A percentile compares a stretch with the other conserved stretches of the same genome.
These are phyloP conservation scores for Ligdia adustata DNA, from an alignment of 2,888 invertebrate species.

Conservation along the genomic window DNA sequence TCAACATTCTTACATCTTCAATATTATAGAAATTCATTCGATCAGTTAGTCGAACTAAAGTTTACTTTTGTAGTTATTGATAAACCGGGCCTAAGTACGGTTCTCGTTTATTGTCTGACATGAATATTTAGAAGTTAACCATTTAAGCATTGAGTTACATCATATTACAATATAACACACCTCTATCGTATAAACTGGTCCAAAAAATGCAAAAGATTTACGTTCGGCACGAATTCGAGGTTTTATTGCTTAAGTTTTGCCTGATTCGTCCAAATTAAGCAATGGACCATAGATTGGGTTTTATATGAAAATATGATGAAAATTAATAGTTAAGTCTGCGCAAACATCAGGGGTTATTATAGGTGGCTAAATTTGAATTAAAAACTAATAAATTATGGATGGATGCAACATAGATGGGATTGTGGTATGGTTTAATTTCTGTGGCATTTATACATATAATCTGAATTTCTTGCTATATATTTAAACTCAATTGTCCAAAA, in stretches of 20 bases:
- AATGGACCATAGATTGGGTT: constrained; percentile 12
- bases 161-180: constrained; percentile 26
- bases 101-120: constrained; percentile 13
- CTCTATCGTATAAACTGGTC: constrained; percentile 27
- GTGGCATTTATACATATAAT: too few relatives aligned
- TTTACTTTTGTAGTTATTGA: neutral
- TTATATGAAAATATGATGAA: constrained; percentile 7
- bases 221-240: constrained; percentile 18
- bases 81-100: constrained; percentile 1
- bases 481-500: too few relatives aligned
- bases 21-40: too few relatives aligned
- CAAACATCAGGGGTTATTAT: neutral
- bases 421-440: too few relatives aligned
- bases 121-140: constrained; percentile 26
- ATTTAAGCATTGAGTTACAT: constrained; percentile 23
- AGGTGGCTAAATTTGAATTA: neutral
- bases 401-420: too few relatives aligned
- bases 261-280: constrained; percentile 23
- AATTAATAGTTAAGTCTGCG: constrained; percentile 20
- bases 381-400: too few relatives aligned
- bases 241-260: constrained; percentile 30
- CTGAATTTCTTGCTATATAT: too few relatives aligned
- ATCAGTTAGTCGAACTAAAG: too few relatives aligned
- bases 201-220: constrained; percentile 22
- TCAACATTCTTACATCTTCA: too few relatives aligned